Percentiles rank a stretch among this genome's conserved stretches.
These are phyloP conservation scores for Dyspetes luteomarginatus DNA, from an alignment of 2,888 invertebrate species.

Conservation along the genomic window DNA sequence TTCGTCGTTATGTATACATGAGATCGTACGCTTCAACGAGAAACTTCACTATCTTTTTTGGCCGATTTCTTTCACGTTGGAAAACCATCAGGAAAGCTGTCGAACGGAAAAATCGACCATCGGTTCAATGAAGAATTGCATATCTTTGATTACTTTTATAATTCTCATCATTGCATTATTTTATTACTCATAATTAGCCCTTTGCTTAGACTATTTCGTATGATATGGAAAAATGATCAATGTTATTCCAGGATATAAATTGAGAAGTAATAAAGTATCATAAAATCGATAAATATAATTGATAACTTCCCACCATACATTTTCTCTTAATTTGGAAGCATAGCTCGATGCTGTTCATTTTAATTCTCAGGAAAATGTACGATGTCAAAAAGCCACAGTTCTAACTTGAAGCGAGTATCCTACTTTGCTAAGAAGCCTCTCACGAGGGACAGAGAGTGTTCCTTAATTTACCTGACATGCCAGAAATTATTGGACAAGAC, in stretches of 20 bases:
- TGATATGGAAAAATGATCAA: no score
- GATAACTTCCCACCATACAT: no score
- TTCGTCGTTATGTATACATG: slow-evolving; percentile 4
- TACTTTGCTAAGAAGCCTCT: slow-evolving; percentile 42
- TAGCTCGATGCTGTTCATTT: neutral
- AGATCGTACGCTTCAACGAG: neutral
- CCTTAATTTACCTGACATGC: slow-evolving; percentile 54
- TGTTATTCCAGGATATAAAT: no score
- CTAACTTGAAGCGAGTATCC: slow-evolving; percentile 10
- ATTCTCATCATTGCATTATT: no score
- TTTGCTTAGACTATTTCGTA: no score
- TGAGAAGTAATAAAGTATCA: no score
- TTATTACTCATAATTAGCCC: no score
- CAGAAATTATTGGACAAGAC: slow-evolving; percentile 52
- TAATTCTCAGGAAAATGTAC: neutral
- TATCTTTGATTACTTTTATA: no score
- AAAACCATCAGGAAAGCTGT: slow-evolving; percentile 25
- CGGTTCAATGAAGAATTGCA: neutral
- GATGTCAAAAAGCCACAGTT: slow-evolving; percentile 4
- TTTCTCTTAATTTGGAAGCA: no score
- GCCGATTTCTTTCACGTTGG: neutral
- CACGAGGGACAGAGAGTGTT: slow-evolving; percentile 15
- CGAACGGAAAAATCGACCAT: neutral
- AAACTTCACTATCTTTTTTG: neutral
- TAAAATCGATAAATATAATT: no score